Evolutionary conservation across 2,113 vertebrate species (phyloP), one percentile per base, ranked within the genome.

Genomic region (Micronycteris hirsuta): DNA sequence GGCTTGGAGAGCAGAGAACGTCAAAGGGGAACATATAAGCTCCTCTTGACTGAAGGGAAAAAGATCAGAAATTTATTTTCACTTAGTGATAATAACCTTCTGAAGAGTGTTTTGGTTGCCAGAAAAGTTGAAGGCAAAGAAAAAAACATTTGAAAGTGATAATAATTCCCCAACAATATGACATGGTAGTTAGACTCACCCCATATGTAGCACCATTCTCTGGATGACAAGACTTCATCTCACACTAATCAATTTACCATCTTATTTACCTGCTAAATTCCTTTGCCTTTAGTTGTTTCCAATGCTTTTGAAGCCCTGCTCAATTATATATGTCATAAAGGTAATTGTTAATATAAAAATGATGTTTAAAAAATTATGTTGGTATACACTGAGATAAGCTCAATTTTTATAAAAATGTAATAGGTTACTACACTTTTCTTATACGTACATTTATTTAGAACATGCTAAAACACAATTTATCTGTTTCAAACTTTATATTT

Each of bases 11-110:
- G 65, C 81, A 76, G 47, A 93, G 49, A 88, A 67, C 47, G 43
- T 49, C 80, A 82, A 84, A 94, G 19, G 67, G 17, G 47, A 87
- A 58, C 20, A 67, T 80, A 36, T 58, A 81, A 81, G 31, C 36
- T 81, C 36, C 65, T 91, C 76, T 89, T 47, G 56, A 93, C 74
- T 81, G 31, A 84, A 22, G 80, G 45, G 83, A 92, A 63, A 89
- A 96, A 68, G 56, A 95, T 92, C 95, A 94, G 56, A 97, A 90
- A 87, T n/a, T 52, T 24, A 28, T 65, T 90, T 95, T 94, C 81
- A n/a, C 78, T 96, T 93, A 65, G 74, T 94, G 83, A 95, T 19
- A 45, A 36, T 76, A 41, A 96, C 43, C 63, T 96, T 93, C 84
- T 86, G 63, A 94, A 70, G 43, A 88, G 36, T 61, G 71, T 93